phyloP scores from a whole-genome alignment of 2,113 vertebrate genomes.

The Datnioides undecimradiatus region DNA sequence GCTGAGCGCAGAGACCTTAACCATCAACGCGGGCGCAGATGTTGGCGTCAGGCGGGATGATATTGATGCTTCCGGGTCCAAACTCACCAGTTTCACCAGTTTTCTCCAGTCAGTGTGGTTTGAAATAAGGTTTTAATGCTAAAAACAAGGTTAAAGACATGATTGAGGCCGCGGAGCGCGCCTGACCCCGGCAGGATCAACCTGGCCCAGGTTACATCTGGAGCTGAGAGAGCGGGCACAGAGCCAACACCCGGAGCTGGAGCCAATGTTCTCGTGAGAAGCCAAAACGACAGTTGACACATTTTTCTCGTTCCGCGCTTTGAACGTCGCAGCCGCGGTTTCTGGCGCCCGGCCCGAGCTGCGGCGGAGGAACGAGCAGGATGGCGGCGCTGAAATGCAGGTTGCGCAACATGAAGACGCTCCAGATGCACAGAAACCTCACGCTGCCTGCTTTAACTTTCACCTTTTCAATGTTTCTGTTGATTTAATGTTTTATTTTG shows the following conservation, averaged over 20 bases:
- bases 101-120: too few relatives aligned
- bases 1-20: not conserved
- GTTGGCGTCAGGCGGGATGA: not conserved
- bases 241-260: not conserved
- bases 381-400: not conserved
- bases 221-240: not conserved
- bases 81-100: too few relatives aligned
- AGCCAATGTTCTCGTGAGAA: constrained; percentile 26
- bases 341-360: constrained; percentile 19
- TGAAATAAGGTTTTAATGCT: too few relatives aligned
- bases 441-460: not conserved
- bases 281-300: constrained; percentile 14
- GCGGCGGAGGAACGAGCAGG: not conserved
- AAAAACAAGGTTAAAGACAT: not conserved
- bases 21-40: not conserved
- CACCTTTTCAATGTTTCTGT: not conserved
- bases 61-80: not conserved
- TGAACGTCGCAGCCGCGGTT: not conserved
- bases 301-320: constrained; percentile 30
- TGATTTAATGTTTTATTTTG: not conserved
- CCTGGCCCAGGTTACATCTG: not conserved
- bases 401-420: not conserved
- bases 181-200: not conserved
- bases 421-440: not conserved
- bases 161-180: not conserved